Conservation (phyloP, 2,888 invertebrate genomes). For the Eristalinus aeneus region DNA sequence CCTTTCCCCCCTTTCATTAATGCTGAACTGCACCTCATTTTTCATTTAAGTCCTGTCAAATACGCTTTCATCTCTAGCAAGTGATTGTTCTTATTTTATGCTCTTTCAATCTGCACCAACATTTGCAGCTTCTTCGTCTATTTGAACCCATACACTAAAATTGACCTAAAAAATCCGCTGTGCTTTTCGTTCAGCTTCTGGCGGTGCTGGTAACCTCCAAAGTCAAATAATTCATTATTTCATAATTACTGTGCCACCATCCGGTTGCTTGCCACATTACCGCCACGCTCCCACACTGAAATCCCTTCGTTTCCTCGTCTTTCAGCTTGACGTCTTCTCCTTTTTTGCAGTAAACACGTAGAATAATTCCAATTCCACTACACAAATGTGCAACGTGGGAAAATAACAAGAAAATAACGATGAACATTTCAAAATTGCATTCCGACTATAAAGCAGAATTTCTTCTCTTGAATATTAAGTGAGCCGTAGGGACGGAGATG, state of each 20-base stretch:
- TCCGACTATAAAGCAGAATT: slow-evolving; percentile 62
- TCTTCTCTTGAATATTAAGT: slow-evolving; percentile 65
- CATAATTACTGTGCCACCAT: slow-evolving; percentile 53
- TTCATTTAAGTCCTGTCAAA: slow-evolving; percentile 37
- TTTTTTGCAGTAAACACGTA: slow-evolving; percentile 6
- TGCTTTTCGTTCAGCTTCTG: slow-evolving; percentile 27
- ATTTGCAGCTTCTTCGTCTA: background rate
- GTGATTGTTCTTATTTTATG: slow-evolving; percentile 25
- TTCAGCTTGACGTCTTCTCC: background rate
- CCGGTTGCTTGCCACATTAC: background rate
- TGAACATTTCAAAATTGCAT: slow-evolving; percentile 69
- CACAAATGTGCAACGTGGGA: slow-evolving; percentile 65
- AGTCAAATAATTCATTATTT: slow-evolving; percentile 66
- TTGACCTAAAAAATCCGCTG: slow-evolving; percentile 30
- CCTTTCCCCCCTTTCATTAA: background rate
- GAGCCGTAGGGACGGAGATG: slow-evolving; percentile 50
- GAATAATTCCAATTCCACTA: slow-evolving; percentile 49
- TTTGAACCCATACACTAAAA: slow-evolving; percentile 42
- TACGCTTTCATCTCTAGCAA: slow-evolving; percentile 31
- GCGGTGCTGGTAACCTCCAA: slow-evolving; percentile 28
- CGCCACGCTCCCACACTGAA: background rate
- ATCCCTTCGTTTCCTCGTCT: background rate
- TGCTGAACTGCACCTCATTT: slow-evolving; percentile 35
- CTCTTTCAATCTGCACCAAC: background rate
- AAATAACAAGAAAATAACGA: slow-evolving; percentile 56